These are phyloP conservation scores for Erpetoichthys calabaricus DNA, from an alignment of 2,797 vertebrate genomes.

Conservation along the genomic window DNA sequence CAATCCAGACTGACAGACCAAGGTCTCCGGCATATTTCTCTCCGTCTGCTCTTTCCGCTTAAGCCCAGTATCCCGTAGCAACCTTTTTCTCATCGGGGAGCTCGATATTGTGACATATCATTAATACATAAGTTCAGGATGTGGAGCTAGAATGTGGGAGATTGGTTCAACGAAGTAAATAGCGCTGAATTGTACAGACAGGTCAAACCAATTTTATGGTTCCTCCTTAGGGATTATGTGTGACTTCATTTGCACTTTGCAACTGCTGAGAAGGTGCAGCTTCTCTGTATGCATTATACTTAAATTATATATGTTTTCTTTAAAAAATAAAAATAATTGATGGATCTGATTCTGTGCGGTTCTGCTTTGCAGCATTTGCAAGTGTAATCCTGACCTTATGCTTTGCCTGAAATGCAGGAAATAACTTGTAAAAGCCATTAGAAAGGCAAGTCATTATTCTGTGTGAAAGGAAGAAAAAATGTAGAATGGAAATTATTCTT, in stretches of 20 bases:
- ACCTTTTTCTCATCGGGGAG: slow-evolving; percentile 33
- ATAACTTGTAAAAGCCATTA: background rate
- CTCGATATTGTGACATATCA: slow-evolving; percentile 34
- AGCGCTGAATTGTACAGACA: slow-evolving; percentile 22
- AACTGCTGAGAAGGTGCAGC: background rate
- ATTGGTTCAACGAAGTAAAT: slow-evolving; percentile 28
- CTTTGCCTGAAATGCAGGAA: background rate
- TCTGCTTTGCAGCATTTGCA: background rate
- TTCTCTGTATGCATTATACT: background rate
- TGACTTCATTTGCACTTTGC: slow-evolving; percentile 21
- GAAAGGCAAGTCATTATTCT: background rate
- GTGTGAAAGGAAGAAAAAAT: background rate
- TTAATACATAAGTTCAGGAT: slow-evolving; percentile 34
- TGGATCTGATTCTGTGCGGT: background rate
- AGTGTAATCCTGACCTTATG: slow-evolving; percentile 3
- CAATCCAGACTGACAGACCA: slow-evolving; percentile 24
- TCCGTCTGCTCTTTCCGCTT: slow-evolving; percentile 19
- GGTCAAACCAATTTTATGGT: slow-evolving; percentile 27
- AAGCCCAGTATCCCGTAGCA: slow-evolving; percentile 36
- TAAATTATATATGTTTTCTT: background rate
- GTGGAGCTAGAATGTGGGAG: slow-evolving; percentile 24
- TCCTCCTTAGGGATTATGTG: slow-evolving; percentile 23
- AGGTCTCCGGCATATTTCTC: slow-evolving; percentile 25
- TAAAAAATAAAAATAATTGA: slow-evolving; percentile 2
- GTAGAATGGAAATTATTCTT: background rate